phyloP scores from a whole-genome alignment of 2,888 invertebrate species.

The Drymonia ruficornis region DNA sequence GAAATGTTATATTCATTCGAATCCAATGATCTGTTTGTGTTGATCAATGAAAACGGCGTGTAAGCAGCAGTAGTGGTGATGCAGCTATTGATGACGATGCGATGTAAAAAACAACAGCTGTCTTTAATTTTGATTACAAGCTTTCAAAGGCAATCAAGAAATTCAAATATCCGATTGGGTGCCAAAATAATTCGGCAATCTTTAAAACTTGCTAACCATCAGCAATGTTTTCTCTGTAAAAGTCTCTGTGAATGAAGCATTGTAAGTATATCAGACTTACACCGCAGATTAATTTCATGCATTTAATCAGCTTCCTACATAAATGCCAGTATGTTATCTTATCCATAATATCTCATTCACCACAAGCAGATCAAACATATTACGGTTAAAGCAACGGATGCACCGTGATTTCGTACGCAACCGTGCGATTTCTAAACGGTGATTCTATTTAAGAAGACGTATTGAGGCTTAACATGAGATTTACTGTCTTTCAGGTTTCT shows the following conservation, averaged over 20 bases:
- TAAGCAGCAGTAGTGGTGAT: neutral
- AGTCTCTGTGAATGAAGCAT: too few relatives aligned
- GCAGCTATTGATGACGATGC: slow-evolving; percentile 11
- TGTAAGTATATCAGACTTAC: neutral
- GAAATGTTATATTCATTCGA: slow-evolving; percentile 30
- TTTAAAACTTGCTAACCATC: too few relatives aligned
- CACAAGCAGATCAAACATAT: slow-evolving; percentile 26
- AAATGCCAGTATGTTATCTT: neutral
- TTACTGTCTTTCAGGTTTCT: slow-evolving; percentile 20
- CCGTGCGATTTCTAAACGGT: slow-evolving; percentile 32
- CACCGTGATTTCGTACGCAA: slow-evolving; percentile 34
- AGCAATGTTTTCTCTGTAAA: too few relatives aligned
- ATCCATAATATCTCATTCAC: neutral
- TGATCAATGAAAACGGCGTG: neutral
- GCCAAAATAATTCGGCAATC: neutral
- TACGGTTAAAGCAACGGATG: slow-evolving; percentile 38
- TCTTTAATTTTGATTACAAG: too few relatives aligned
- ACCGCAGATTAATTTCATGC: neutral
- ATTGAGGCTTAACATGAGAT: slow-evolving; percentile 6
- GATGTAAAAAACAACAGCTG: slow-evolving; percentile 5
- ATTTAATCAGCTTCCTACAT: neutral
- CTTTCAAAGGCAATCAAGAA: too few relatives aligned
- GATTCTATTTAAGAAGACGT: slow-evolving; percentile 3
- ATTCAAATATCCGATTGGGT: too few relatives aligned
- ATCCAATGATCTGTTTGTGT: slow-evolving; percentile 17